Evolutionary conservation across 2,888 invertebrate genomes (phyloP).

Genomic region (Orthosia gracilis): DNA sequence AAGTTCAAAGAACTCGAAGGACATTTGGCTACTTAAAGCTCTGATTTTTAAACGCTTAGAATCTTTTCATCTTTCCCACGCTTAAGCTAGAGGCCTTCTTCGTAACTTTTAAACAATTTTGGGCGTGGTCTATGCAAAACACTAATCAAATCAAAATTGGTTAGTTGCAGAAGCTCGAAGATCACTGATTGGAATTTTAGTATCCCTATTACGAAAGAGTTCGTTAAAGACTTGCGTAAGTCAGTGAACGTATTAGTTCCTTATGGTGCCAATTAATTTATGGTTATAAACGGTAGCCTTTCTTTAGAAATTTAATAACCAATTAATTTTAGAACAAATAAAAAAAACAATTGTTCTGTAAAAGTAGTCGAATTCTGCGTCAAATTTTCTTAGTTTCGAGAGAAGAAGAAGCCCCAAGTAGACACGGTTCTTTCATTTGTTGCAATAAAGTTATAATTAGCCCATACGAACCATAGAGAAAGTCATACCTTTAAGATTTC

Average conservation of each 20-base stretch:
- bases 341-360: too few relatives aligned
- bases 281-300: background rate
- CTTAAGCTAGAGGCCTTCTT: background rate
- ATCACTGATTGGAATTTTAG: slow-evolving; percentile 36
- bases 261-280: background rate
- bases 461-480: too few relatives aligned
- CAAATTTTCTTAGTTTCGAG: too few relatives aligned
- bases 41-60: background rate
- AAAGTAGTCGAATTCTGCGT: too few relatives aligned
- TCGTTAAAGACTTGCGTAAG: slow-evolving; percentile 45
- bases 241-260: slow-evolving; percentile 15
- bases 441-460: too few relatives aligned
- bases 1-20: too few relatives aligned
- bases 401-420: too few relatives aligned
- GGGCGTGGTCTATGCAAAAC: slow-evolving; percentile 11
- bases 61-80: background rate
- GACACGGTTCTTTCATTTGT: too few relatives aligned
- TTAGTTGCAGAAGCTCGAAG: slow-evolving; percentile 50
- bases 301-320: background rate
- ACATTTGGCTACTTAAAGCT: too few relatives aligned
- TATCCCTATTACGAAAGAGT: slow-evolving; percentile 35
- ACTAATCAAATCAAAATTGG: slow-evolving; percentile 34
- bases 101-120: slow-evolving; percentile 1
- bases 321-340: too few relatives aligned
- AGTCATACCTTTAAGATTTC: too few relatives aligned